Base-by-base conservation (phyloP, 92 coral and sea anemone species). In the Isaurus tuberculatus region DNA sequence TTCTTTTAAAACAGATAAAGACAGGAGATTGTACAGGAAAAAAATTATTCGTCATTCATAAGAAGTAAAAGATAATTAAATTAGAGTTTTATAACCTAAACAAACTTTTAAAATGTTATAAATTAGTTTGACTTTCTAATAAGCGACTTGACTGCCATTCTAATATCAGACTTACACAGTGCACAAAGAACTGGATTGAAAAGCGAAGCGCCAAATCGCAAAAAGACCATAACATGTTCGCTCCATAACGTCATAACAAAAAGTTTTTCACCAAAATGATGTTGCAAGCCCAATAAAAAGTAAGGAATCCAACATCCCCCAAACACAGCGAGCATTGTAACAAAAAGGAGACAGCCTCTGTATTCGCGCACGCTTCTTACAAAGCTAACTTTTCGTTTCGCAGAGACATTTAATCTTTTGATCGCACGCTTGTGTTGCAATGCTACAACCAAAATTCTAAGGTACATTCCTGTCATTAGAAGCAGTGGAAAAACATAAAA, bases 81-180 rank as follows among this genome's bases (percentile, higher is more conserved):
- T n/a, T n/a, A n/a, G n/a, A n/a, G n/a, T n/a, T n/a, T n/a, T n/a
- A n/a, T n/a, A n/a, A n/a, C n/a, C n/a, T n/a, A n/a, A n/a, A n/a
- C n/a, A n/a, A n/a, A n/a, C n/a, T n/a, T n/a, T n/a, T n/a, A n/a
- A n/a, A n/a, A n/a, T n/a, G n/a, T n/a, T n/a, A n/a, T n/a, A n/a
- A n/a, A n/a, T n/a, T n/a, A n/a, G n/a, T n/a, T n/a, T n/a, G n/a
- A n/a, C n/a, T n/a, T n/a, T n/a, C n/a, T n/a, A n/a, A n/a, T n/a
- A n/a, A n/a, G n/a, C n/a, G n/a, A n/a, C 4, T 16, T 23, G 15
- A 69, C n/a, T 29, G 19, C 73, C 51, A 32, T 49, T 33, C 73
- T 69, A 49, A 91, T 89, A 80, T 91, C 94, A 20, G 86, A 86
- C 67, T 91, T 91, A 77, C 94, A 92, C 84, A 91, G 86, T 19